phyloP scores from a whole-genome alignment of 1,140 invertebrate genomes.

The Phortica variegata region DNA sequence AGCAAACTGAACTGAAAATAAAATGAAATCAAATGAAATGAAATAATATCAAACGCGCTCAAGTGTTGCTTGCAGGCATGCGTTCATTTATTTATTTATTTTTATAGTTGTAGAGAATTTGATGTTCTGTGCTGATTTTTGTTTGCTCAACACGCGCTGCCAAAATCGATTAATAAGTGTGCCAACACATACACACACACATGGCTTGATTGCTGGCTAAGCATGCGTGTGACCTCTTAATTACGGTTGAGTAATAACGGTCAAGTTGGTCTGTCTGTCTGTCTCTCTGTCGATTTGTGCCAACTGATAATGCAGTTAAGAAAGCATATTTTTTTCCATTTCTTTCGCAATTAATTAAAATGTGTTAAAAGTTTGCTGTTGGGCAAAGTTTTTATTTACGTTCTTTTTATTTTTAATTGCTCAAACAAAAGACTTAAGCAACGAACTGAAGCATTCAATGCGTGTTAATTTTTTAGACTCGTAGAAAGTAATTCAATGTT shows the following conservation, averaged over 20 bases:
- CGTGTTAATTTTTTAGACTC: no score
- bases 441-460: no score
- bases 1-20: slow-evolving; percentile 1
- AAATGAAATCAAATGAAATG: slow-evolving; percentile 14
- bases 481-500: no score
- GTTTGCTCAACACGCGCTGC: no score
- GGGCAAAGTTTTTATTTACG: neutral
- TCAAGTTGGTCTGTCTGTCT: no score
- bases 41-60: slow-evolving; percentile 14
- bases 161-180: slow-evolving; percentile 43
- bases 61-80: slow-evolving; percentile 11
- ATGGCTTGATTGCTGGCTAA: slow-evolving; percentile 6
- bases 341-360: no score
- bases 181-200: slow-evolving; percentile 28
- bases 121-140: no score
- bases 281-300: neutral
- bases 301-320: slow-evolving; percentile 12
- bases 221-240: slow-evolving; percentile 45
- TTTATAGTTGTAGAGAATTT: slow-evolving; percentile 22
- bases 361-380: slow-evolving; percentile 7
- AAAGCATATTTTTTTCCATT: slow-evolving; percentile 19
- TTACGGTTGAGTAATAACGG: slow-evolving; percentile 40
- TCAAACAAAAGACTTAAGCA: neutral
- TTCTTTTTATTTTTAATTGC: neutral
- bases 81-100: slow-evolving; percentile 4